Base-by-base conservation (phyloP, 2,888 invertebrate genomes). In the Xanthorhoe designata region DNA sequence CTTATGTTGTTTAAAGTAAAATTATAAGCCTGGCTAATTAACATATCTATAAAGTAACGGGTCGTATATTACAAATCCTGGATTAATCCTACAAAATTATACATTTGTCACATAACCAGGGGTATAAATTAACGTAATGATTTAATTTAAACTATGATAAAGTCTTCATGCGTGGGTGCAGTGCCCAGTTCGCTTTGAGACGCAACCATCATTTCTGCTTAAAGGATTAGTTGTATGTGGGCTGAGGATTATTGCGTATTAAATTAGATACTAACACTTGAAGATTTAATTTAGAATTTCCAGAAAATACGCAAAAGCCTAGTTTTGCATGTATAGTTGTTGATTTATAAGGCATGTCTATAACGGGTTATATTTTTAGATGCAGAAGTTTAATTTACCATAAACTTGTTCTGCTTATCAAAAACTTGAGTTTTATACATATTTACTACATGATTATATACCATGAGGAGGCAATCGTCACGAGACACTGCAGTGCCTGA, bases 131-230 rank as follows among this genome's bases (percentile, higher is more conserved):
- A 47, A 17, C 7, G 47, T 47, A 24, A 66, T 66, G 66, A 61
- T 64, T 69, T 66, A 54, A 69, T 69, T 69, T 64, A 66, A 66
- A 61, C 66, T 63, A 61, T 69, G 69, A 69, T 66, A 69, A 64
- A 64, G 61, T 13, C 49, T 17, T 32, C 32, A n/a, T 45, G 58
- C 53, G 69, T 69, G 64, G 69, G 69, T 29, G 38, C 38, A 54
- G 13, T 35, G 18, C 18, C 38, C 17, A 13, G 54, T 38, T 35
- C 17, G 5, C 38, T 42, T 42, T 54, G 38, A 54, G 54, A 38
- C 17, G 38, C 38, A 54, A 38, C 17, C 54, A 54, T 54, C 54
- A 54, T 35, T 54, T 38, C 38, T 38, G 54, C 38, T 54, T 54
- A 35, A 35, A 64, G 50, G 50, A 51, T 62, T 68, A 61, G 59